phyloP scores from a whole-genome alignment of 2,797 vertebrate genomes.

The Melanotaenia nigrans region DNA sequence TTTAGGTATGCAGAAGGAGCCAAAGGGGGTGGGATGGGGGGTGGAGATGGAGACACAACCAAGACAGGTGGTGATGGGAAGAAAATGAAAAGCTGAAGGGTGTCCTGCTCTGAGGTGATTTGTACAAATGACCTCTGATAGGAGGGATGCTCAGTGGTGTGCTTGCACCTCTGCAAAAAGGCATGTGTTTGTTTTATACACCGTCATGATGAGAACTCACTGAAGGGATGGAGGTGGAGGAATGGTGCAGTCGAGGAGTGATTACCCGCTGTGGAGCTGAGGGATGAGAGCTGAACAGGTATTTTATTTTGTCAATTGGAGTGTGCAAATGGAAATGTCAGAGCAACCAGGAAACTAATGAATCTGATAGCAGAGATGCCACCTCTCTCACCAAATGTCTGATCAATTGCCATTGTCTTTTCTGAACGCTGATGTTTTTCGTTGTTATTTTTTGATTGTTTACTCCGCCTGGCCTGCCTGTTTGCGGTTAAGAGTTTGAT shows the following conservation, averaged over 20 bases:
- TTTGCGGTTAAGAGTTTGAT: constrained; percentile 62
- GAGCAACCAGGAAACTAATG: constrained; percentile 80
- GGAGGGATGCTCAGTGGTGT: constrained; percentile 42
- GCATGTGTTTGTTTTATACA: constrained; percentile 54
- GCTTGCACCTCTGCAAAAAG: constrained; percentile 25
- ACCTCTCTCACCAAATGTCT: constrained; percentile 68
- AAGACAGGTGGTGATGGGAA: constrained; percentile 40
- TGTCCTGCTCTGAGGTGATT: constrained; percentile 64
- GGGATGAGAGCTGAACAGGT: constrained; percentile 73
- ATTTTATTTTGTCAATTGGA: constrained; percentile 86
- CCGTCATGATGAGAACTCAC: constrained; percentile 52
- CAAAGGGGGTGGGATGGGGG: constrained; percentile 23
- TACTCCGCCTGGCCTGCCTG: constrained; percentile 48
- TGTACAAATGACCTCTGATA: constrained; percentile 57
- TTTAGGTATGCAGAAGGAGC: constrained; percentile 62
- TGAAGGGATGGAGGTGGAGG: constrained; percentile 30
- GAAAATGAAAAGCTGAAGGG: constrained; percentile 63
- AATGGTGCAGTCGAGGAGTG: constrained; percentile 67
- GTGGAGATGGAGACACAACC: not conserved
- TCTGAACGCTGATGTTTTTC: constrained; percentile 54
- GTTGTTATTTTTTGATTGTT: constrained; percentile 74
- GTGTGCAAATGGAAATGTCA: constrained; percentile 87
- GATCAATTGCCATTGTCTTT: constrained; percentile 80
- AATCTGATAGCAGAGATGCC: constrained; percentile 80
- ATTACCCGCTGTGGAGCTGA: constrained; percentile 71